Evolutionary conservation across 2,797 vertebrate species (phyloP).

Genomic region (Alcedo atthis): DNA sequence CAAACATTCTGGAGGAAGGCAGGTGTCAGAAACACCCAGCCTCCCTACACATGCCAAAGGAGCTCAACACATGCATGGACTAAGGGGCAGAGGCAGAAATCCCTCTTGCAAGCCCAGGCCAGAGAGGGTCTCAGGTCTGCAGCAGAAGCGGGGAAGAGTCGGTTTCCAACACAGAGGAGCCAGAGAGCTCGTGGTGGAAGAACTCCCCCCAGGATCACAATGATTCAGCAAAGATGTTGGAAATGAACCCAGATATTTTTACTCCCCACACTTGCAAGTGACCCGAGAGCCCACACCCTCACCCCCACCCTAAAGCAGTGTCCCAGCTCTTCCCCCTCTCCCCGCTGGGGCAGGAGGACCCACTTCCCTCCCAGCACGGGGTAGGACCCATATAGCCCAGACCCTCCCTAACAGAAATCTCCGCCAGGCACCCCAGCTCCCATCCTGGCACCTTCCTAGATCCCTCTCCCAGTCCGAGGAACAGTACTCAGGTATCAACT

Average conservation of each 20-base stretch:
- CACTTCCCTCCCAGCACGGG: accelerated
- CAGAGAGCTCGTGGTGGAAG: background rate
- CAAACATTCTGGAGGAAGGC: background rate
- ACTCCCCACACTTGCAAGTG: background rate
- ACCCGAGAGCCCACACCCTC: background rate
- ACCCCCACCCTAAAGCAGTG: too few relatives aligned
- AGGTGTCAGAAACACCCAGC: background rate
- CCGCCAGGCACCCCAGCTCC: background rate
- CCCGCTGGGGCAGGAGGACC: too few relatives aligned
- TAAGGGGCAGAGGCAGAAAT: background rate
- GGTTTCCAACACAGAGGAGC: background rate
- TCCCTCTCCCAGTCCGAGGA: background rate
- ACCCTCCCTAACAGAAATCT: background rate
- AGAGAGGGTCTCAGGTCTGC: background rate
- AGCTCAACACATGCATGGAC: accelerated
- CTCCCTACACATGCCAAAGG: background rate
- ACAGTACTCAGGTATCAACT: background rate
- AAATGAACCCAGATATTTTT: background rate
- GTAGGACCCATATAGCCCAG: background rate
- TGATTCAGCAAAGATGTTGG: slow-evolving; percentile 64
- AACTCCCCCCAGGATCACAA: background rate
- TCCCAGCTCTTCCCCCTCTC: background rate
- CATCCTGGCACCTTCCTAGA: background rate
- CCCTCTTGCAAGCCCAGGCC: background rate
- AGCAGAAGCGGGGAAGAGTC: background rate